Evolutionary conservation across 2,113 vertebrate genomes (phyloP).

Genomic region (Larimichthys polyactis): DNA sequence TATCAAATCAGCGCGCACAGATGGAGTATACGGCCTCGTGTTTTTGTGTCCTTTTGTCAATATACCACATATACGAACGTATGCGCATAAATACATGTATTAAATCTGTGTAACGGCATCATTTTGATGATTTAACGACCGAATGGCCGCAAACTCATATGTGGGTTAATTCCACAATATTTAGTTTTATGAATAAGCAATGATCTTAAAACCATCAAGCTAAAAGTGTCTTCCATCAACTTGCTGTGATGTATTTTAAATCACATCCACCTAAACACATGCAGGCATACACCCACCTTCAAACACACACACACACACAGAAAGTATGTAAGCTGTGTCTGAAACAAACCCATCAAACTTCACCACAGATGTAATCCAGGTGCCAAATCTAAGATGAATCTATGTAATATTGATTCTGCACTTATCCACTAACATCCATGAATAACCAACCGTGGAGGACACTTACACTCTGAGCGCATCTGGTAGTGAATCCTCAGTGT

Average conservation of each 20-base stretch:
- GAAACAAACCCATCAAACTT: slow-evolving; percentile 48
- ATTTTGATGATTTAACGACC: slow-evolving; percentile 2
- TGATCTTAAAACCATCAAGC: background rate
- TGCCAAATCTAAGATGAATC: slow-evolving; percentile 65
- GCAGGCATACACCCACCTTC: background rate
- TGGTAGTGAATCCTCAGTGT: slow-evolving; percentile 27
- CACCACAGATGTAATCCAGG: slow-evolving; percentile 51
- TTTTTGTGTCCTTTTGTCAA: slow-evolving; percentile 1
- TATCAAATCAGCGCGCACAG: slow-evolving; percentile 52
- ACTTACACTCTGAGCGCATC: slow-evolving; percentile 50
- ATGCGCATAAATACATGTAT: background rate
- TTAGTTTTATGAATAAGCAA: background rate
- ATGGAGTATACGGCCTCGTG: background rate
- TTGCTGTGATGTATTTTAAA: background rate
- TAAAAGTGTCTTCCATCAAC: background rate
- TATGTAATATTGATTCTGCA: slow-evolving; percentile 63
- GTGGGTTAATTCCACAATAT: background rate
- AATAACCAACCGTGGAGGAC: slow-evolving; percentile 60
- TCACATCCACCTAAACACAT: background rate
- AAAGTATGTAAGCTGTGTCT: slow-evolving; percentile 21
- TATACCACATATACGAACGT: background rate
- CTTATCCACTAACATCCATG: slow-evolving; percentile 54
- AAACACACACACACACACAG: slow-evolving; percentile 16
- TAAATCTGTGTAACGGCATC: background rate
- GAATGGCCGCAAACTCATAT: background rate